These are phyloP conservation scores for Nyctalus aviator DNA, from an alignment of 2,797 vertebrate species.

Conservation along the genomic window DNA sequence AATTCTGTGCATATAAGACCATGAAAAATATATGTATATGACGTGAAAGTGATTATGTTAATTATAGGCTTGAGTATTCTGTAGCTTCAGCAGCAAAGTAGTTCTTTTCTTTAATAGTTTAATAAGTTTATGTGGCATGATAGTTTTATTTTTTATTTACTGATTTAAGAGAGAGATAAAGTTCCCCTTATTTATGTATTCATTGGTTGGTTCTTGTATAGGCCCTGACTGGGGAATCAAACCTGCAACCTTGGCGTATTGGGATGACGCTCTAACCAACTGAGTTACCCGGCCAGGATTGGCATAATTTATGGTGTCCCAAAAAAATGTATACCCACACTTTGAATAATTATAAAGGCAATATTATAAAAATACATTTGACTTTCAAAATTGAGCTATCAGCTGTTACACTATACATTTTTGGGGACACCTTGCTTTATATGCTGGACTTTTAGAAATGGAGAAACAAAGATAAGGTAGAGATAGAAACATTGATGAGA, in stretches of 20 bases:
- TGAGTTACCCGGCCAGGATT: background rate
- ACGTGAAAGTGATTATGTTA: background rate
- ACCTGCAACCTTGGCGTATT: background rate
- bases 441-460: background rate
- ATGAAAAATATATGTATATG: background rate
- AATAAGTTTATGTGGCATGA: background rate
- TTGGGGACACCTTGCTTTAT: background rate
- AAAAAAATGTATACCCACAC: no score
- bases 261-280: background rate
- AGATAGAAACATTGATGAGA: no score
- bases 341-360: no score
- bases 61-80: background rate
- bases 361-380: background rate
- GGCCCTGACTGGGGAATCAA: background rate
- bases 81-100: slow-evolving; percentile 31
- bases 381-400: background rate
- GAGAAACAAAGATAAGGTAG: background rate
- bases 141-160: background rate
- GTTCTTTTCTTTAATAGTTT: slow-evolving; percentile 38
- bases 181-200: background rate
- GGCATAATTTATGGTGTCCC: background rate
- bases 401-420: no score
- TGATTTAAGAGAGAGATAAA: background rate
- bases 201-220: background rate
- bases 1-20: background rate